Evolutionary conservation across 1,140 invertebrate species (phyloP).

Genomic region (Vollenhovia emeryi): DNA sequence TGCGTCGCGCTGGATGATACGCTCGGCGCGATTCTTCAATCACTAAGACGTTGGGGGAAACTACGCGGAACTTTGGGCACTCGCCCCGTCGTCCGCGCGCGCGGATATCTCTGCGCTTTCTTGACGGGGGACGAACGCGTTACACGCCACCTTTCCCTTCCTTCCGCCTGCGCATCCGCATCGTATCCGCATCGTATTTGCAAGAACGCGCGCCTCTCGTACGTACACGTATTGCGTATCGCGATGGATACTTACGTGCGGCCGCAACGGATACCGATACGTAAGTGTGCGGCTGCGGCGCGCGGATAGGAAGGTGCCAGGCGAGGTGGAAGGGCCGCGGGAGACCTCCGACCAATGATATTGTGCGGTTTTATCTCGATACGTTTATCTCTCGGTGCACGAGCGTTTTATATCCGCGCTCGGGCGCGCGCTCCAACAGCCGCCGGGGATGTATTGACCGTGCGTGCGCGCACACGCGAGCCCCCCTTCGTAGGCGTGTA

Average conservation of each 20-base stretch:
- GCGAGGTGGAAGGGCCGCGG: constrained; percentile 25
- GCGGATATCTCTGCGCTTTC: background rate
- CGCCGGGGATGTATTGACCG: constrained; percentile 80
- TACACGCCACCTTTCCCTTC: background rate
- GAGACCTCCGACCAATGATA: constrained; percentile 80
- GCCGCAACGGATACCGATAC: constrained; percentile 16
- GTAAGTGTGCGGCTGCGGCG: constrained; percentile 28
- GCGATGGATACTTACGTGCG: constrained; percentile 32
- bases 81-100: too few species aligned
- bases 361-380: constrained; percentile 80
- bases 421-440: constrained; percentile 17
- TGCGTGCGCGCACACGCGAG: constrained; percentile 55
- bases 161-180: background rate
- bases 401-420: constrained; percentile 75
- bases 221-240: background rate
- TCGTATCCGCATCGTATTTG: background rate
- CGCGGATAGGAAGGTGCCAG: constrained; percentile 51
- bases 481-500: constrained; percentile 17
- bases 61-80: background rate
- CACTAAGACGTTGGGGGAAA: background rate
- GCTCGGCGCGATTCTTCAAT: background rate
- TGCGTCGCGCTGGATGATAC: background rate
- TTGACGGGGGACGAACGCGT: background rate
- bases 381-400: constrained; percentile 79
- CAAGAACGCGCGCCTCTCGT: background rate